Evolutionary conservation across 2,888 invertebrate species (phyloP), one percentile per base, ranked within the genome.

Genomic region (Drosophila quinaria): DNA sequence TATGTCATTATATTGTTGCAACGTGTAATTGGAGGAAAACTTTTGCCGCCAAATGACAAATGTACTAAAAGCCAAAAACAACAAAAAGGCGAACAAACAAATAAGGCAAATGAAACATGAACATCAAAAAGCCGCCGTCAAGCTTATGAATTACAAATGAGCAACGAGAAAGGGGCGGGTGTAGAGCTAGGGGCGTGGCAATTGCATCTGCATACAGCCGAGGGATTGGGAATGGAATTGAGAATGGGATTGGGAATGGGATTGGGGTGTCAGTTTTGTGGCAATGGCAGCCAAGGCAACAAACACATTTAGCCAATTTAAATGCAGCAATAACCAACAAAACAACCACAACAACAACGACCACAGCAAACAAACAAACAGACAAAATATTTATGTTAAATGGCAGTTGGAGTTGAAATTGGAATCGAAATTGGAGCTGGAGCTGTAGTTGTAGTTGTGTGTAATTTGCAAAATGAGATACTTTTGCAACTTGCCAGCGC

Each of bases 1-100:
- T 84, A 84, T 85, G 89, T 83, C 87, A 88, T 88, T 89, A 89
- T 83, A 75, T 89, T 74, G 89, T 89, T 89, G 80, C 80, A 89
- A 89, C 81, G 75, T 89, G 76, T 90, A 90, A 89, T 89, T 90
- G 88, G 85, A 87, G 78, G 80, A 84, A 83, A 88, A 80, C 51
- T 76, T 77, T 79, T 89, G 87, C 87, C 80, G 85, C 66, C 89
- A 88, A 89, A 89, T 84, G 86, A 89, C 89, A 86, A 89, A 80
- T 82, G 78, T 67, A 76, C 10, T n/a, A n/a, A n/a, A 25, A 13
- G 47, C 35, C 55, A 39, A 39, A 35, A 29, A 3, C 8, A 10
- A 51, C n/a, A n/a, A n/a, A n/a, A n/a, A n/a, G n/a, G n/a, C n/a
- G n/a, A n/a, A n/a, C n/a, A n/a, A n/a, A n/a, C n/a, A n/a, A n/a